Percentiles rank a stretch among this genome's conserved stretches.
Conservation (phyloP, 2,888 invertebrate species). For the Stenurella melanura region DNA sequence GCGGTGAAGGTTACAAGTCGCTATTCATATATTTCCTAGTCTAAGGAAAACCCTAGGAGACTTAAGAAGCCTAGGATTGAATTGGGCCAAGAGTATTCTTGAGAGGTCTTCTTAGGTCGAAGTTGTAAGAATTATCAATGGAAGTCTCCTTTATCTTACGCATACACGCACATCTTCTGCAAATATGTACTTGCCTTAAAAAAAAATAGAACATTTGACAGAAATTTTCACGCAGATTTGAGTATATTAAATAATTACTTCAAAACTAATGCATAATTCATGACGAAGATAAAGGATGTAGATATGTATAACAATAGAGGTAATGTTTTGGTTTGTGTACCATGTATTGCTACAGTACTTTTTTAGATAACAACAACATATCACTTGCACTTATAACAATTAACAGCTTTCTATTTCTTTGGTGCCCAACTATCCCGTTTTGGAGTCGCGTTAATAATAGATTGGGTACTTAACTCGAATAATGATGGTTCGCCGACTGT, state of each 20-base stretch:
- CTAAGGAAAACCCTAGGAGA: no score
- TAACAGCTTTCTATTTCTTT: conserved; percentile 48
- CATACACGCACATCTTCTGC: no score
- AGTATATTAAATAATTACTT: not conserved
- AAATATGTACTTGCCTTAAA: no score
- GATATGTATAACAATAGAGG: conserved; percentile 40
- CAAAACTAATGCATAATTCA: conserved; percentile 40
- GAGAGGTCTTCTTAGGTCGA: no score
- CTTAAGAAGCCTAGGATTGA: no score
- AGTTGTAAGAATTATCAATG: no score
- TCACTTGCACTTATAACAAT: conserved; percentile 43
- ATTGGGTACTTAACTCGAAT: conserved; percentile 36
- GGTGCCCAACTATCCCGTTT: conserved; percentile 31
- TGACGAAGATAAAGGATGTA: conserved; percentile 18
- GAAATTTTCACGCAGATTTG: no score
- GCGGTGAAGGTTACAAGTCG: no score
- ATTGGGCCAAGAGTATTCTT: no score
- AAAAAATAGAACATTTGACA: no score
- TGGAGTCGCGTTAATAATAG: conserved; percentile 32
- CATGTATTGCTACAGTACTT: conserved; percentile 30
- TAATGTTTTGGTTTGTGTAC: conserved; percentile 37
- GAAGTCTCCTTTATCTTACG: no score
- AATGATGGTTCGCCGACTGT: conserved; percentile 27
- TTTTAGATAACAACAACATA: conserved; percentile 38
- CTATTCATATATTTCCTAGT: no score